phyloP scores from a whole-genome alignment of 2,888 invertebrate species.

The Omphaloscelis lunosa region DNA sequence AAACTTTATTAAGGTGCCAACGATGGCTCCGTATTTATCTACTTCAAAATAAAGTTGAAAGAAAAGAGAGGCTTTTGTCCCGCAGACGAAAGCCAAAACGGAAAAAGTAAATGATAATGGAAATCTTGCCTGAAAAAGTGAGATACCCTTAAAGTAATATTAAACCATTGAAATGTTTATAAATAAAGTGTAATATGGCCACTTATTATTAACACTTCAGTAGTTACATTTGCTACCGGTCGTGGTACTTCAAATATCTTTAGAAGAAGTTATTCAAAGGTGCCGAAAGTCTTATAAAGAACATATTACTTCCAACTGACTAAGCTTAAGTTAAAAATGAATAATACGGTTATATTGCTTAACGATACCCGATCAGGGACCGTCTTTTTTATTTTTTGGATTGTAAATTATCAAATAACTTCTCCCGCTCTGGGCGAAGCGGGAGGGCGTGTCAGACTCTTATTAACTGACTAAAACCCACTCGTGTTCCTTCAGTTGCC shows the following conservation, averaged over 20 bases:
- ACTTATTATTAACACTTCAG: conserved; percentile 4
- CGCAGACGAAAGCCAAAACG: neutral
- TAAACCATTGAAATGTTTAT: neutral
- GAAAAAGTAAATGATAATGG: neutral
- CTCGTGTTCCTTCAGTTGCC: no score
- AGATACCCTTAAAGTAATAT: neutral
- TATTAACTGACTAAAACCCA: no score
- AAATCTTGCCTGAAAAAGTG: neutral
- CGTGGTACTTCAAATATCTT: neutral
- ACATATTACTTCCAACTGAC: conserved; percentile 1
- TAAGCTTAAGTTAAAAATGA: neutral
- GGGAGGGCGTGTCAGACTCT: no score
- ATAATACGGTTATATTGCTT: neutral
- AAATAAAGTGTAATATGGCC: neutral
- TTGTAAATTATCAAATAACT: no score
- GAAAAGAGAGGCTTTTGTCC: neutral
- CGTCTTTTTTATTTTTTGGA: no score
- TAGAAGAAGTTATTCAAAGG: neutral
- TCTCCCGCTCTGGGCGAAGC: no score
- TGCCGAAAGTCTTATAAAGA: neutral
- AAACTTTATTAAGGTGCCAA: neutral
- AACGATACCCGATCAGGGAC: neutral
- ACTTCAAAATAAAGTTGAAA: neutral
- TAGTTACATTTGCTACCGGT: neutral
- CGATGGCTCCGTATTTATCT: neutral